Evolutionary conservation across 2,113 vertebrate species (phyloP).

Genomic region (Brachionichthys hirsutus): DNA sequence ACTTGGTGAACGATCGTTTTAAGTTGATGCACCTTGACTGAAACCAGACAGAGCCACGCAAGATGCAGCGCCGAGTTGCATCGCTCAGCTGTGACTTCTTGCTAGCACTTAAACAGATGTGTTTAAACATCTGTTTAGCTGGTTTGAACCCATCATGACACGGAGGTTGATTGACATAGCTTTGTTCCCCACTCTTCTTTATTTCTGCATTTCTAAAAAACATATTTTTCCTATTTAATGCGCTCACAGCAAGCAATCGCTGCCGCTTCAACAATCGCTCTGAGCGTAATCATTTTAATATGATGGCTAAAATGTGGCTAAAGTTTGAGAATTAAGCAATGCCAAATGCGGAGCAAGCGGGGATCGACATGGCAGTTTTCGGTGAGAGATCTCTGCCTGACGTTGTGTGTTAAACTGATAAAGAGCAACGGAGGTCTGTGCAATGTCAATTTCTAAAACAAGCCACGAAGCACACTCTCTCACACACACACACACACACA

Average conservation of each 20-base stretch:
- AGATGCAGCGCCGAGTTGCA: conserved; percentile 35
- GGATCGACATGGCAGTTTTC: conserved; percentile 54
- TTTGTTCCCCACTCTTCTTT: conserved; percentile 9
- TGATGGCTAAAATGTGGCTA: background rate
- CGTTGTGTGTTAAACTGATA: conserved; percentile 65
- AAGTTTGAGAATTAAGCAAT: conserved; percentile 34
- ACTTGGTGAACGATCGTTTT: conserved; percentile 56
- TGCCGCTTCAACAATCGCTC: conserved; percentile 15
- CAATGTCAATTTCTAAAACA: conserved; percentile 48
- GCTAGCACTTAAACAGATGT: conserved; percentile 34
- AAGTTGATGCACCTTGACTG: conserved; percentile 56
- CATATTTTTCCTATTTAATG: background rate
- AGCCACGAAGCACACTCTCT: conserved; percentile 30
- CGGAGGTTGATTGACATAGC: conserved; percentile 21
- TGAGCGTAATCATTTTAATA: conserved; percentile 27
- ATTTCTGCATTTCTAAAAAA: conserved; percentile 10
- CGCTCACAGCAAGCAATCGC: conserved; percentile 11
- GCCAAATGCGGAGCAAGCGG: conserved; percentile 14
- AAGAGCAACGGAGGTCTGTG: conserved; percentile 60
- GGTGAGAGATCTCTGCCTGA: conserved; percentile 63
- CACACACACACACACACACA: conserved; percentile 17
- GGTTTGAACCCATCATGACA: conserved; percentile 16
- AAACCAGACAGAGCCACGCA: conserved; percentile 64
- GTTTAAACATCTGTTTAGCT: conserved; percentile 43
- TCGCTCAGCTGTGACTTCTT: conserved; percentile 45